Evolutionary conservation across 35 echinoderm and acorn worm genomes (phyloP), one percentile per base, ranked within the genome.

Genomic region (Patiria miniata): DNA sequence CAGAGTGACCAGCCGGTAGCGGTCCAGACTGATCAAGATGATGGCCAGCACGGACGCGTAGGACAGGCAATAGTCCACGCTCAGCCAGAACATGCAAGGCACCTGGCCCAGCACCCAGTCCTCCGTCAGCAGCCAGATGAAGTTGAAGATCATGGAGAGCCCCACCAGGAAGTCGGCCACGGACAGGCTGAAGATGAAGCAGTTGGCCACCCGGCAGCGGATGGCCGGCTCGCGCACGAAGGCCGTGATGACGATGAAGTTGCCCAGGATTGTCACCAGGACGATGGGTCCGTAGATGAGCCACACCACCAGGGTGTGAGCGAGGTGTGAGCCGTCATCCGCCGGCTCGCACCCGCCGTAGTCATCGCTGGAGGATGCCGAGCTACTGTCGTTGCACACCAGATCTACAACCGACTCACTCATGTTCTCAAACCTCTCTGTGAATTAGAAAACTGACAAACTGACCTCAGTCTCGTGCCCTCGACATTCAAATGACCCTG

Each of bases 1-100:
- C 57, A 90, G 85, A 37, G 77, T 89, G 19, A 94, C 92, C 77
- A 94, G 47, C 82, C 92, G 85, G 54, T 86, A 94, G 42, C 92
- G 87, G 85, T 94, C 92, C 26, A 94, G 34, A 53, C 92, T 94
- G 21, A 94, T 90, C 28, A 90, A 36, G 32, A 83, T 37, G 37
- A 94, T 81, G 5, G 87, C 42, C 38, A 84, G 40, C 7, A 94
- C 87, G 17, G 92, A 90, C 78, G 85, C 77, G 78, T 33, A 86
- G n/a, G 87, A 86, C 29, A 21, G 32, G 16, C 73, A 40, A 28
- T 58, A 94, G 37, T 94, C 92, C 9, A 94, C 16, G 2, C 84
- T 53, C 4, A 53, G 80, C 87, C 87, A 94, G 0, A 86, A 12
- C 52, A 82, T 61, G 56, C 92, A 94, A 18, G 61, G 69, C 47